These are phyloP conservation scores for Apogon hyalosoma DNA, from an alignment of 2,797 vertebrate species.

Conservation along the genomic window DNA sequence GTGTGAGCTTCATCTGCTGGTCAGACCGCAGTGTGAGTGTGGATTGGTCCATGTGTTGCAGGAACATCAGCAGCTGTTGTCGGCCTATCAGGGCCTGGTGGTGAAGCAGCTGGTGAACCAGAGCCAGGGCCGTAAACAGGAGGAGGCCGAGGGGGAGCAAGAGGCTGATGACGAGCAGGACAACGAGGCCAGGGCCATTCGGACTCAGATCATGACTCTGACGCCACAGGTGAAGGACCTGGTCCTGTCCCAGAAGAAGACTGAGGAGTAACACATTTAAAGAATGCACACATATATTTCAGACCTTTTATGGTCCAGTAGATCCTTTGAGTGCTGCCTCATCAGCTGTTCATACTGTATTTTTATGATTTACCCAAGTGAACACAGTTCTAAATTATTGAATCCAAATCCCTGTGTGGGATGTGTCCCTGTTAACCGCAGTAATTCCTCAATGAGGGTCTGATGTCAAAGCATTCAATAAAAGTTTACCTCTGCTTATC, in stretches of 20 bases:
- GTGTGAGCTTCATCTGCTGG: too few relatives aligned
- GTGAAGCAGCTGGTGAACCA: slow-evolving; percentile 92
- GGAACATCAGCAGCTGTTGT: slow-evolving; percentile 92
- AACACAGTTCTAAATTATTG: slow-evolving; percentile 37
- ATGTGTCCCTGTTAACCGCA: slow-evolving; percentile 37
- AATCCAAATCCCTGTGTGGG: slow-evolving; percentile 50
- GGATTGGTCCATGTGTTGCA: slow-evolving; percentile 51
- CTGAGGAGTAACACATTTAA: slow-evolving; percentile 84
- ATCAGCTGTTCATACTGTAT: slow-evolving; percentile 13
- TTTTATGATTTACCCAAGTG: slow-evolving; percentile 30
- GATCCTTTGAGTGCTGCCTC: slow-evolving; percentile 2
- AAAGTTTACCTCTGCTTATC: slow-evolving; percentile 35
- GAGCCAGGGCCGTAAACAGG: slow-evolving; percentile 79
- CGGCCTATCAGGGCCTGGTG: slow-evolving; percentile 91
- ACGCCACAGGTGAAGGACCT: slow-evolving; percentile 90
- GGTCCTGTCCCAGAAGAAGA: slow-evolving; percentile 87
- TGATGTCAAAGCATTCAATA: slow-evolving; percentile 47
- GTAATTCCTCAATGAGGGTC: slow-evolving; percentile 62
- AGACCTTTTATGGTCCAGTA: neutral
- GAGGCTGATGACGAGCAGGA: slow-evolving; percentile 74
- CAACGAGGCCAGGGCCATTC: slow-evolving; percentile 75
- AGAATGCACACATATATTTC: neutral
- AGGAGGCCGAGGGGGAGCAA: slow-evolving; percentile 52
- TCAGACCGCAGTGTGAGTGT: too few relatives aligned
- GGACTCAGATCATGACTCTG: slow-evolving; percentile 86